Evolutionary conservation across 2,888 invertebrate species (phyloP).

Genomic region (Pedicia rivosa): DNA sequence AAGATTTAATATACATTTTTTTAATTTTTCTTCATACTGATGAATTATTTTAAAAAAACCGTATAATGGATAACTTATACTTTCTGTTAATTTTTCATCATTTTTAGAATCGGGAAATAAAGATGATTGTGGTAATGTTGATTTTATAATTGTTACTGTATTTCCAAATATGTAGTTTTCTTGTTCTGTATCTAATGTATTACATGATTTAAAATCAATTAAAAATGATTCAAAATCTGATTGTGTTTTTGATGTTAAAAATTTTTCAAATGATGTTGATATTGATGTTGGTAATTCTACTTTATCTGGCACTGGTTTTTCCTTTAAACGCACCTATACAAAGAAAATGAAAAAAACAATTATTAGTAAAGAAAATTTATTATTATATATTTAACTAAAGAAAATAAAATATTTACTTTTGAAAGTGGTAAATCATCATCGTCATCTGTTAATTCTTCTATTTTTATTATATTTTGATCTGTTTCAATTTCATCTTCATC

Average conservation of each 20-base stretch:
- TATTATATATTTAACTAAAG: neutral
- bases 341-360: conserved; percentile 7
- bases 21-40: conserved; percentile 55
- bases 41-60: conserved; percentile 74
- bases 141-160: conserved; percentile 24
- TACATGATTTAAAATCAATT: conserved; percentile 25
- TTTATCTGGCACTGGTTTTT: conserved; percentile 28
- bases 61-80: conserved; percentile 70
- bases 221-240: conserved; percentile 27
- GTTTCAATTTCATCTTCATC: conserved; percentile 41
- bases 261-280: conserved; percentile 28
- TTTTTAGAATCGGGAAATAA: conserved; percentile 38
- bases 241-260: conserved; percentile 24
- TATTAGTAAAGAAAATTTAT: conserved; percentile 1
- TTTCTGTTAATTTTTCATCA: conserved; percentile 51
- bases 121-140: conserved; percentile 24
- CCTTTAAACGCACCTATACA: conserved; percentile 27
- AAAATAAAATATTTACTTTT: conserved; percentile 35
- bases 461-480: conserved; percentile 17
- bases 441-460: conserved; percentile 30
- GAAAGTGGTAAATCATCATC: conserved; percentile 61
- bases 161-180: conserved; percentile 29
- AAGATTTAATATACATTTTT: conserved; percentile 63
- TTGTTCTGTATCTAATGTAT: conserved; percentile 27
- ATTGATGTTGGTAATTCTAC: conserved; percentile 27